Evolutionary conservation across 2,113 vertebrate species (phyloP).

Genomic region (Notiomystis cincta): DNA sequence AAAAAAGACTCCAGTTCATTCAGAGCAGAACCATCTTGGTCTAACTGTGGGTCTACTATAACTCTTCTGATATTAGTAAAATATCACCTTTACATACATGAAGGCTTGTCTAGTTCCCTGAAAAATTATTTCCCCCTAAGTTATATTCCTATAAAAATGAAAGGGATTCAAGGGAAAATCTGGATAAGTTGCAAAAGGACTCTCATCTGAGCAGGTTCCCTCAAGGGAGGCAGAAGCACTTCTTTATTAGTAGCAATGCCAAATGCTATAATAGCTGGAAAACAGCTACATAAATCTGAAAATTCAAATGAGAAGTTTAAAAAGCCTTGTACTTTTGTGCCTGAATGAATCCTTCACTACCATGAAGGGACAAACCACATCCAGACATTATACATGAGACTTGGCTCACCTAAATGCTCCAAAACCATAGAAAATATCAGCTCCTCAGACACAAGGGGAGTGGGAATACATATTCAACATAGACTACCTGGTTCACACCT

Average conservation of each 20-base stretch:
- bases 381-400: background rate
- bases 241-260: background rate
- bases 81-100: background rate
- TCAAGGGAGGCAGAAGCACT: background rate
- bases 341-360: background rate
- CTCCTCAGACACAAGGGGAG: background rate
- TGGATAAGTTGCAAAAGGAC: background rate
- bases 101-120: background rate
- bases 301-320: background rate
- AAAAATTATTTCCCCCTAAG: background rate
- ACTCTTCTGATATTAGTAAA: background rate
- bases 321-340: background rate
- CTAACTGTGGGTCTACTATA: background rate
- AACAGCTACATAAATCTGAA: background rate
- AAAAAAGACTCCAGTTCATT: background rate
- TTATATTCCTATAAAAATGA: background rate
- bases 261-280: background rate
- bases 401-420: background rate
- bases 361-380: background rate
- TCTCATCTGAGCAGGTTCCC: rapidly evolving
- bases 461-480: background rate
- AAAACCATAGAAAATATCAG: background rate
- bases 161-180: background rate
- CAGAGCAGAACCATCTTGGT: background rate
- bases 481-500: too few relatives aligned